Evolutionary conservation across 2,888 invertebrate genomes (phyloP).

Genomic region (Drepanosiphum platanoidis): DNA sequence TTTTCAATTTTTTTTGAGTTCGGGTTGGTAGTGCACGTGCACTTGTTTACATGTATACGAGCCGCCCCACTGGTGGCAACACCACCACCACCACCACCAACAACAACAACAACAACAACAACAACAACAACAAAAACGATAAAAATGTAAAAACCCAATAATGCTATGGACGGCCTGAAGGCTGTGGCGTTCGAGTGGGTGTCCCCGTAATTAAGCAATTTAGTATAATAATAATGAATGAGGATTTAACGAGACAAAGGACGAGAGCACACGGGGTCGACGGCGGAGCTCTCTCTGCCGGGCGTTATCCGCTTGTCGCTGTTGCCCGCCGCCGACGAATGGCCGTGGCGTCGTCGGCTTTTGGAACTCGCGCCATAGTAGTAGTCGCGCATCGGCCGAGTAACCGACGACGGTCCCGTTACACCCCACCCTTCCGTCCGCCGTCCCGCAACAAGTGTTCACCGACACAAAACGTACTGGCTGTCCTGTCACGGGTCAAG

Average conservation of each 20-base stretch:
- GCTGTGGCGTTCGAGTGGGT: slow-evolving; percentile 20
- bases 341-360: slow-evolving; percentile 37
- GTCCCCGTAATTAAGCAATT: slow-evolving; percentile 53
- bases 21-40: too few relatives aligned
- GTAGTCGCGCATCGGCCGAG: slow-evolving; percentile 58
- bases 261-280: slow-evolving; percentile 45
- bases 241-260: slow-evolving; percentile 60
- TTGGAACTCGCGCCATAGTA: slow-evolving; percentile 47
- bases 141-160: neutral
- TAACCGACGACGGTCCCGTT: slow-evolving; percentile 48
- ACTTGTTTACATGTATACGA: too few relatives aligned
- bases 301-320: slow-evolving; percentile 48
- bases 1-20: too few relatives aligned
- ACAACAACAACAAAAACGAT: neutral
- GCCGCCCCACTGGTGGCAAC: too few relatives aligned
- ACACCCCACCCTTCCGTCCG: slow-evolving; percentile 8
- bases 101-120: neutral
- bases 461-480: slow-evolving; percentile 24
- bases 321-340: slow-evolving; percentile 39
- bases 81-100: neutral
- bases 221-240: slow-evolving; percentile 51
- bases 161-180: neutral
- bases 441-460: slow-evolving; percentile 60
- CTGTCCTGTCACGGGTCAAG: slow-evolving; percentile 20
- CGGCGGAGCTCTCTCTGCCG: slow-evolving; percentile 58